phyloP scores from a whole-genome alignment of 2,888 invertebrate genomes.

The Andrena bicolor region DNA sequence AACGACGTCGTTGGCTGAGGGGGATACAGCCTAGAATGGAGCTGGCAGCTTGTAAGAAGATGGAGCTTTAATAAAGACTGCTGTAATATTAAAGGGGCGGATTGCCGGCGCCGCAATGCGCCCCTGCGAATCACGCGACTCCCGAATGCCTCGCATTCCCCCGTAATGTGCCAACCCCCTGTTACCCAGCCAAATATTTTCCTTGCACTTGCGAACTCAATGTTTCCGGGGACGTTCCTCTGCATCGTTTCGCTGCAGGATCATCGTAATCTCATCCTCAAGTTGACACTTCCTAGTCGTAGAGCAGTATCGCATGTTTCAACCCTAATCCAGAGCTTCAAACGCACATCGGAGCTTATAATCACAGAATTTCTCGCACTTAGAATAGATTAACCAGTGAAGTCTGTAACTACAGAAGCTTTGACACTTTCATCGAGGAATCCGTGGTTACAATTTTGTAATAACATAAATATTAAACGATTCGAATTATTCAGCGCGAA shows the following conservation, averaged over 20 bases:
- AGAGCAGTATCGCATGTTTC: no score
- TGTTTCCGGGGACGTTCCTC: background rate
- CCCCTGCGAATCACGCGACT: constrained; percentile 34
- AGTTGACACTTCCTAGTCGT: no score
- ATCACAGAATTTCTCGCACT: no score
- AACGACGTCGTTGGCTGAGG: constrained; percentile 59
- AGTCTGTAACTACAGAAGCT: no score
- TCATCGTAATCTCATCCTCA: background rate
- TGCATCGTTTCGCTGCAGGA: background rate
- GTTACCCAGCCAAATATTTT: constrained; percentile 1
- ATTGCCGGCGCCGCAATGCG: constrained; percentile 25
- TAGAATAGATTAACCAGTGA: no score
- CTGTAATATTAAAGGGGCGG: constrained; percentile 54
- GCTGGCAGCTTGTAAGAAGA: constrained; percentile 62
- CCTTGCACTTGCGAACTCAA: background rate
- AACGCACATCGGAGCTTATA: no score
- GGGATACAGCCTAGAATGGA: constrained; percentile 47
- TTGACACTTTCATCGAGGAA: no score
- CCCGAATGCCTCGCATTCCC: background rate
- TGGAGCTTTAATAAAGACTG: constrained; percentile 68
- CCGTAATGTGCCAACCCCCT: constrained; percentile 1
- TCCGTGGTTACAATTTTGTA: no score
- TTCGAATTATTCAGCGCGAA: background rate
- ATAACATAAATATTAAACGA: no score
- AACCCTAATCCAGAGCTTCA: no score